Base-by-base conservation (phyloP, 2,888 invertebrate species). In the Poecilus cupreus region DNA sequence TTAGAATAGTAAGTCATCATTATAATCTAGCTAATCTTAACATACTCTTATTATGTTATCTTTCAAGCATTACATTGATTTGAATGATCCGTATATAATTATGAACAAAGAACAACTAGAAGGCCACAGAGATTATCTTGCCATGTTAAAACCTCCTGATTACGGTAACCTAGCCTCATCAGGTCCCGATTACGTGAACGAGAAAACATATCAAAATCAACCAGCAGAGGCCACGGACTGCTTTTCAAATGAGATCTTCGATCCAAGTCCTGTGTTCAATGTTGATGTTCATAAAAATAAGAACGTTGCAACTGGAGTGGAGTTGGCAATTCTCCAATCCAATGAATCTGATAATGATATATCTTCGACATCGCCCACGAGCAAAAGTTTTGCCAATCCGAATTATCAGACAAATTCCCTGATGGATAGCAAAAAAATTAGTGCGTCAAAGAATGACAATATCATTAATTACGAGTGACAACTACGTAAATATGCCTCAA, bases 21-120 rank as follows among this genome's bases (percentile, higher is more conserved):
- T 46, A 13, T 2, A 13, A 37, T 37, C 10, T 10, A n/a, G n/a
- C n/a, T n/a, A 3, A 39, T 8, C 39, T n/a, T 11, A 39, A 39
- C n/a, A 2, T n/a, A 49, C n/a, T n/a, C 10, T 8, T 49, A 16
- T n/a, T 16, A n/a, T n/a, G n/a, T 51, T 51, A 51, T 51, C 80
- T 84, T 89, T 90, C 0, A 89, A 97, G 96, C 95, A 96, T 87
- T 98, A 97, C 88, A 92, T 97, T 75, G 96, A 97, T 85, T 89
- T 97, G 76, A 97, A 97, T 86, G 93, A 94, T 49, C 93, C 94
- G 0, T 97, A 95, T 85, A 89, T 94, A 85, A 92, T 93, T 82
- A 93, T 93, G 90, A 96, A 96, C 86, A 90, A 91, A 32, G 91
- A 92, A 83, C 87, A 89, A 1, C 85, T 90, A 51, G 90, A 89